Base-by-base conservation (phyloP, 2,888 invertebrate genomes). In the Drosophila yooni region DNA sequence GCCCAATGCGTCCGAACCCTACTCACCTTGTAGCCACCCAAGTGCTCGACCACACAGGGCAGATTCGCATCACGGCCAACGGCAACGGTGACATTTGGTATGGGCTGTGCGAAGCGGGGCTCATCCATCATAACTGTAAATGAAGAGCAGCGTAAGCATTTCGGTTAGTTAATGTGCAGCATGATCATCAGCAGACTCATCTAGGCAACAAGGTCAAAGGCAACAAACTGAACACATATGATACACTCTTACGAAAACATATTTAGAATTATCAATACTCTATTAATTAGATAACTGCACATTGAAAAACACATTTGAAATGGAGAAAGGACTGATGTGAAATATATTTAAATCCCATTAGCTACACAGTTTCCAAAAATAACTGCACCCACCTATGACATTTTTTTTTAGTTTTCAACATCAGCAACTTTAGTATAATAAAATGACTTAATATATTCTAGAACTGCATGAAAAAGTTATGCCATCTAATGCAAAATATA, bases 11-110 rank as follows among this genome's bases (percentile, higher is more conserved):
- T 40, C 15, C 13, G 2, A 13, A 10, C 8, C 18, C 21, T 48
- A 79, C 93, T 94, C 94, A 97, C 98, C 96, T 97, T 97, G 91
- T 97, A 97, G 70, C 95, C 95, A 84, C 97, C 97, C 88, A 98
- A 96, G 92, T 97, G 97, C 92, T 98, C 97, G 71, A 98, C 97
- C 78, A 97, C 97, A 92, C 98, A 98, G 21, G 97, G 97, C 84
- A 98, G 94, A 92, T 96, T 97, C 81, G 97, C 98, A 93, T 98
- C 98, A 84, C 98, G 94, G 80, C 98, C 98, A 63, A 98, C 95
- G 69, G 98, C 97, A 81, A 98, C 97, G 25, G 98, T 98, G 89
- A 98, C 97, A 94, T 98, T 98, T 57, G 97, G 97, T 89, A 98
- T 98, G 61, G 97, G 97, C 93, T 97, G 98, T 38, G 97, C 95